Percentiles rank a stretch among this genome's conserved stretches.
Evolutionary conservation across 2,113 vertebrate genomes (phyloP).

Genomic region (Benitochromis conjunctus): DNA sequence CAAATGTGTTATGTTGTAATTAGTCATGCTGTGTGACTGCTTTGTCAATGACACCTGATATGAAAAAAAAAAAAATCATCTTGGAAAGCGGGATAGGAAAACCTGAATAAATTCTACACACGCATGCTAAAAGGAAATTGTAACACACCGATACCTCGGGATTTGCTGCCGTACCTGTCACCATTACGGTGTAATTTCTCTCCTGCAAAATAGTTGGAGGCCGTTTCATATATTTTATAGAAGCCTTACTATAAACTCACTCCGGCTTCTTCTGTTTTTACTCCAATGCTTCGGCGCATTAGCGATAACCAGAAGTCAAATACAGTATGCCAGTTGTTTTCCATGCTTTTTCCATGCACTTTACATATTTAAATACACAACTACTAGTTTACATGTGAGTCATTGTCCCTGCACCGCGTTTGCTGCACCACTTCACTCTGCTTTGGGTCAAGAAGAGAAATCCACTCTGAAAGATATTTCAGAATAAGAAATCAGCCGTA

Average conservation of each 20-base stretch:
- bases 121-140: accelerated
- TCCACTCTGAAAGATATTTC: neutral
- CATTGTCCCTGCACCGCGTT: neutral
- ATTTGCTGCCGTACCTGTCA: neutral
- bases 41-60: slow-evolving; percentile 22
- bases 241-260: neutral
- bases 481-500: neutral
- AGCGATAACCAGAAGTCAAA: neutral
- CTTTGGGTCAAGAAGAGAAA: neutral
- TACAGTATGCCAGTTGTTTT: slow-evolving; percentile 2
- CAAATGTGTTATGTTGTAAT: slow-evolving; percentile 16
- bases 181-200: neutral
- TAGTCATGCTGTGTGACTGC: slow-evolving; percentile 2
- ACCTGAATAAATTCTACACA: neutral
- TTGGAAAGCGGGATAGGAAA: neutral
- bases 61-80: neutral
- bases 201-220: neutral
- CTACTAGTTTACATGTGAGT: slow-evolving; percentile 14
- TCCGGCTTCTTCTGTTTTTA: neutral
- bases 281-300: neutral
- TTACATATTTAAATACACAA: slow-evolving; percentile 50
- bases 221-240: neutral
- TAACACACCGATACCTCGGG: neutral
- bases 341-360: slow-evolving; percentile 38
- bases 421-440: neutral